Conservation (phyloP, 2,113 vertebrate genomes). For the Carassius carassius region DNA sequence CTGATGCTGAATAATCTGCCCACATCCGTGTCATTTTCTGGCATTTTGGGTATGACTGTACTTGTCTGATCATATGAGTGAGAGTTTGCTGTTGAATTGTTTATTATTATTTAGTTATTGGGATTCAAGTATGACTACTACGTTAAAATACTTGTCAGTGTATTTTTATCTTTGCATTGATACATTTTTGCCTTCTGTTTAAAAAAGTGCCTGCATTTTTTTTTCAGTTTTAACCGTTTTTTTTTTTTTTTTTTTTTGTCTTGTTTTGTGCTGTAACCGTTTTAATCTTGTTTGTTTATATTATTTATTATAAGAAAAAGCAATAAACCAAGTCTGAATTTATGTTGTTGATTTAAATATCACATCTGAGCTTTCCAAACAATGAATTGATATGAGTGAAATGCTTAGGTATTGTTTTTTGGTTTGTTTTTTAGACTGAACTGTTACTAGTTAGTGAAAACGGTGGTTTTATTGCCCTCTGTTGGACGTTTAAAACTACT, state of each 20-base stretch:
- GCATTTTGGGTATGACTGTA: background rate
- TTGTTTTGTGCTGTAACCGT: conserved; percentile 52
- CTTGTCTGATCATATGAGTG: background rate
- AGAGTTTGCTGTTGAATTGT: background rate
- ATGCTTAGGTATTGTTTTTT: background rate
- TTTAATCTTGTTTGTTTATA: conserved; percentile 67
- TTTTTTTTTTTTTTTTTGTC: conserved; percentile 45
- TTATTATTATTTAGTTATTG: background rate
- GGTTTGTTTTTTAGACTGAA: background rate
- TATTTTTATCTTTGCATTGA: conserved; percentile 28
- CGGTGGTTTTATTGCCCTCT: conserved; percentile 65
- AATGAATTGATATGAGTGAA: background rate
- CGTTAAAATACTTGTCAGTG: background rate
- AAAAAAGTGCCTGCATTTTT: conserved; percentile 64
- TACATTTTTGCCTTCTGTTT: conserved; percentile 51
- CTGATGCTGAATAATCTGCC: background rate
- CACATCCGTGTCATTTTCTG: background rate
- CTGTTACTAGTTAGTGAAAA: background rate
- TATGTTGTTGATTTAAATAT: background rate
- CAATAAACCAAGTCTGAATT: conserved; percentile 69
- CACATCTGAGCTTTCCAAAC: background rate
- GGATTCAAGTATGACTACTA: conserved; percentile 30
- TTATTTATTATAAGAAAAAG: conserved; percentile 78
- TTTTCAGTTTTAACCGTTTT: conserved; percentile 58
- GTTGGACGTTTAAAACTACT: conserved; percentile 53